Evolutionary conservation across 2,113 vertebrate species (phyloP), one percentile per base, ranked within the genome.

Genomic region (Silurus meridionalis): DNA sequence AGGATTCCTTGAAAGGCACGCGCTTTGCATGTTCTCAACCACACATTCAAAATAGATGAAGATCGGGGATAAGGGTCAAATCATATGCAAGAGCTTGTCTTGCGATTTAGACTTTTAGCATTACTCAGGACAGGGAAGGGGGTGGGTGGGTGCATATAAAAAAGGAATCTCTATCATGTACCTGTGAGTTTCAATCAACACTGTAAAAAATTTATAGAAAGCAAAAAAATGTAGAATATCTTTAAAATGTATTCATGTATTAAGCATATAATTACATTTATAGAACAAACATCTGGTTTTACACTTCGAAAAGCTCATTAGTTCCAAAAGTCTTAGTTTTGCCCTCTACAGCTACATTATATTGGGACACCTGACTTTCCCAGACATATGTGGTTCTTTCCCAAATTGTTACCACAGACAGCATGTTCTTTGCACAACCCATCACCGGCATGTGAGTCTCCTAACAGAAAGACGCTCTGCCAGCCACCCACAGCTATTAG

Each of bases 381-480:
- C 37, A 37, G 37, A 37, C 37, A 37, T 37, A 37, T 37, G 37
- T 37, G 37, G 2, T 37, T 37, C 37, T 37, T 37, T 37, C 37
- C 37, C 37, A 37, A 37, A 37, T 3, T 37, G 37, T 37, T 37
- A 37, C 86, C 84, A 82, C 55, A 23, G 83, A 86, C 84, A 67
- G 80, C 88, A 75, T 88, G 72, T 89, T 86, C 72, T 19, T 87
- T 71, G 28, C 88, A 86, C 89, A 92, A 86, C 90, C 89, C 89
- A 90, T 91, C 90, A 91, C 87, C 85, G 90, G 87, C 90, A 92
- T 92, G 92, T 91, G 92, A 92, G 90, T 86, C 75, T 82, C 80
- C 88, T 71, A 89, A 86, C 84, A 86, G 88, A 63, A 86, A 93
- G 90, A 91, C 88, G 90, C 92, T 94, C 91, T 88, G 84, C 87